Conservation (phyloP, 1,140 invertebrate species). For the Pseudobourletiella spinata region DNA sequence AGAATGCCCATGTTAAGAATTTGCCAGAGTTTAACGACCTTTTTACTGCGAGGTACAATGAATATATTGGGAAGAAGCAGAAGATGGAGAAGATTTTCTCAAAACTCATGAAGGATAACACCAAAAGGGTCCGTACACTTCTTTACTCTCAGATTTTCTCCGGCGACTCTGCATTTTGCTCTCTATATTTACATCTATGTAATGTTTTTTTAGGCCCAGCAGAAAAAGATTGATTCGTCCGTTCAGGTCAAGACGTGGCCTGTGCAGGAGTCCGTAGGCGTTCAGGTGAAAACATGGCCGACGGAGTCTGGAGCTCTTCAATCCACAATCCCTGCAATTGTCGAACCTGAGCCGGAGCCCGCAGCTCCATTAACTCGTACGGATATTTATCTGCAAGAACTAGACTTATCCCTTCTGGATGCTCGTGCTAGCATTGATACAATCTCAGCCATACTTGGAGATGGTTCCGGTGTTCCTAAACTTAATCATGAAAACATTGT, state of each 20-base stretch:
- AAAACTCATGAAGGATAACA: slow-evolving; percentile 13
- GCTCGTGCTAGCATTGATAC: background rate
- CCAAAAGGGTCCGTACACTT: slow-evolving; percentile 3
- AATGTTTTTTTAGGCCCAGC: no score
- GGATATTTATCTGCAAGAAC: slow-evolving; percentile 65
- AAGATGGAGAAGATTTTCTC: slow-evolving; percentile 18
- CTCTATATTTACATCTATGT: no score
- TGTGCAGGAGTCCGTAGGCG: slow-evolving; percentile 2
- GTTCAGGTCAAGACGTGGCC: slow-evolving; percentile 29
- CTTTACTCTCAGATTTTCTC: background rate
- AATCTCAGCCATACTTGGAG: background rate
- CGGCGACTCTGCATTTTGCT: no score
- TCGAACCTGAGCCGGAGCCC: slow-evolving; percentile 9
- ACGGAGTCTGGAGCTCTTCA: background rate
- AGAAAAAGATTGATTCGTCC: slow-evolving; percentile 11
- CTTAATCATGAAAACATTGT: background rate
- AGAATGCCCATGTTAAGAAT: background rate
- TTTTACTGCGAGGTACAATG: slow-evolving; percentile 3
- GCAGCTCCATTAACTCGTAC: slow-evolving; percentile 51
- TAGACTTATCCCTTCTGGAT: slow-evolving; percentile 56
- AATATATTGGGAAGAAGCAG: slow-evolving; percentile 2
- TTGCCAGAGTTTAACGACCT: background rate
- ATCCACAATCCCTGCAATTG: slow-evolving; percentile 9
- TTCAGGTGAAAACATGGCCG: slow-evolving; percentile 13
- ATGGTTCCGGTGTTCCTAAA: background rate